Evolutionary conservation across 2,888 invertebrate species (phyloP), one percentile per base, ranked within the genome.

Genomic region (Mantis religiosa): DNA sequence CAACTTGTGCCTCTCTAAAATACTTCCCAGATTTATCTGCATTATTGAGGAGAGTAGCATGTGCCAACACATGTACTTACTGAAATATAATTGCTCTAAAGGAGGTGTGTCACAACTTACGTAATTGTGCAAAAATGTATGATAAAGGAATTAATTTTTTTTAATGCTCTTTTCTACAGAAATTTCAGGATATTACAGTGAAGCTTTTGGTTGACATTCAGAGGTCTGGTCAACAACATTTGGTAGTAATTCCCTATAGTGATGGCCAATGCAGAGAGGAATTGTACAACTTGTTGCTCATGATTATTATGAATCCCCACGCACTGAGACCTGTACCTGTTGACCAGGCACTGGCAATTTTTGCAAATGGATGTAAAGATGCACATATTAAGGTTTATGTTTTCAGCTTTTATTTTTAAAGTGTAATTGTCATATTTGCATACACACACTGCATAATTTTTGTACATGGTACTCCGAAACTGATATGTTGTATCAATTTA

Each of bases 241-340:
- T 84, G 41, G 7, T 87, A n/a, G 89, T 89, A 28, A 41, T 89
- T 12, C 90, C 90, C 20, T 90, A 89, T 87, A 41, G 27, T 27
- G 54, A 71, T 7, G 20, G 88, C n/a, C 71, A 9, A 12, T 90
- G 90, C 30, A 88, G 90, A n/a, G 30, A 84, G 15, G 90, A 88
- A 47, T 87, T 90, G 28, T 90, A 90, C 88, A 30, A 34, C 1
- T 88, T 90, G 84, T 82, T 90, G 54, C 34, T 82, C 4, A 89
- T 89, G 15, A 89, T 90, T 54, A 87, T 81, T 28, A 6, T 90
- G 71, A 41, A 88, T 8, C 90, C 90, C 27, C 89, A 90, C 83
- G 14, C 87, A 7, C n/a, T 34, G 28, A 90, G 90, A 90, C 89
- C 90, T 34, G 88, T 89, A 28, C 90, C 90, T 6, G 89, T 87